Base-by-base conservation (phyloP, 2,113 vertebrate species). In the Hirundichthys speculiger region DNA sequence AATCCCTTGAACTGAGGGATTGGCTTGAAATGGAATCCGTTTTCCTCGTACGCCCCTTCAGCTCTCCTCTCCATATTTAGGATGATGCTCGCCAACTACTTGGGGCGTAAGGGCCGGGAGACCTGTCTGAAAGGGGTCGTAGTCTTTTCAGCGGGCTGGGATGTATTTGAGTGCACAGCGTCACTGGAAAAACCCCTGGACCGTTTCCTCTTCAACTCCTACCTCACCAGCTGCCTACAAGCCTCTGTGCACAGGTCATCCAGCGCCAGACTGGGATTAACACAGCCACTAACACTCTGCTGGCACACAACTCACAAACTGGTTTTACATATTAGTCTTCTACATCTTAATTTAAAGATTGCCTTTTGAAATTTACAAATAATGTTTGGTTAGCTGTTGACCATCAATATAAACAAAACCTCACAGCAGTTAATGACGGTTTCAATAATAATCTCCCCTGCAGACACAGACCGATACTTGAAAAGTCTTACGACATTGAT, bases 131-230 rank as follows among this genome's bases (percentile, higher is more conserved):
- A 91, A 83, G 98, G 95, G 43, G 98, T 95, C 11, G 95, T 95
- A 47, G 94, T 97, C 54, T 99, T 99, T 90, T 98, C 96, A 47
- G 96, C 95, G 9, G 96, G 97, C 84, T 99, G 96, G 98, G 96
- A 99, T 86, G 96, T 95, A 48, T 99, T 99, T 78, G 95, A 97
- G 81, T 98, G 95, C 90, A 92, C 96, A 0, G 94, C 94, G 40
- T 97, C 95, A 10, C 81, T 99, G 90, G 97, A 99, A 86, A 98
- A 97, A 86, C 96, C 96, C 45, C 90, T 99, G 51, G 98, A 99
- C 84, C 96, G 96, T 86, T 94, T 98, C 88, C 94, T 99, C 77
- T 99, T 99, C 92, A 99, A 99, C 93, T 98, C 97, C 87, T 99
- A 99, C 88, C 93, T 99, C 94, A 99, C 96, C 72, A 96, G 95